phyloP scores from a whole-genome alignment of 2,888 invertebrate species.

The Lucinisca nassula region DNA sequence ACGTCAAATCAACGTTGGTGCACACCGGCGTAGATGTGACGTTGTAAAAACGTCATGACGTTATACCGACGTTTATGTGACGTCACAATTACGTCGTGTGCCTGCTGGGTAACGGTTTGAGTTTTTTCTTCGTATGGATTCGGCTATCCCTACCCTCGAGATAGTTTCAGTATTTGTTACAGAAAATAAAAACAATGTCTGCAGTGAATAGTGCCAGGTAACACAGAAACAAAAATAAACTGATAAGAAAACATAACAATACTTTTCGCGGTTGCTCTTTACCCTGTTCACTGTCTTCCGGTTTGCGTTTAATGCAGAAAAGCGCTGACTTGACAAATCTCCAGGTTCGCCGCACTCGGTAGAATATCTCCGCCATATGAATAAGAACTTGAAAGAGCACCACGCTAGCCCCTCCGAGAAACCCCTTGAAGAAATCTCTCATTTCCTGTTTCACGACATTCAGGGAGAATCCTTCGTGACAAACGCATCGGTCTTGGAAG shows the following conservation, averaged over 20 bases:
- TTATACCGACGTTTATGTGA: too few relatives aligned
- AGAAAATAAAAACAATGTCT: constrained; percentile 19
- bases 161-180: too few relatives aligned
- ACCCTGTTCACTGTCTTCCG: neutral
- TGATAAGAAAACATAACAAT: neutral
- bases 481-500: constrained; percentile 22
- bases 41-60: too few relatives aligned
- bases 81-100: too few relatives aligned
- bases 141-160: too few relatives aligned
- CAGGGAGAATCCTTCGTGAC: constrained; percentile 24
- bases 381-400: constrained; percentile 25
- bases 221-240: neutral
- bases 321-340: neutral
- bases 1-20: too few relatives aligned
- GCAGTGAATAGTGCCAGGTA: constrained; percentile 14
- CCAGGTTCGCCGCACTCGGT: neutral
- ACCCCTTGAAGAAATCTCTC: constrained; percentile 20
- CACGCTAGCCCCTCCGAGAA: constrained; percentile 28
- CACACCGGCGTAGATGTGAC: too few relatives aligned
- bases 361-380: constrained; percentile 11
- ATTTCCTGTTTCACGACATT: neutral
- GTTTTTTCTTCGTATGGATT: too few relatives aligned
- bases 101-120: too few relatives aligned
- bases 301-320: neutral
- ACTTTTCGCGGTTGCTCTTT: neutral